These are phyloP conservation scores for Tolypeutes matacus DNA, from an alignment of 2,797 vertebrate species.

Conservation along the genomic window DNA sequence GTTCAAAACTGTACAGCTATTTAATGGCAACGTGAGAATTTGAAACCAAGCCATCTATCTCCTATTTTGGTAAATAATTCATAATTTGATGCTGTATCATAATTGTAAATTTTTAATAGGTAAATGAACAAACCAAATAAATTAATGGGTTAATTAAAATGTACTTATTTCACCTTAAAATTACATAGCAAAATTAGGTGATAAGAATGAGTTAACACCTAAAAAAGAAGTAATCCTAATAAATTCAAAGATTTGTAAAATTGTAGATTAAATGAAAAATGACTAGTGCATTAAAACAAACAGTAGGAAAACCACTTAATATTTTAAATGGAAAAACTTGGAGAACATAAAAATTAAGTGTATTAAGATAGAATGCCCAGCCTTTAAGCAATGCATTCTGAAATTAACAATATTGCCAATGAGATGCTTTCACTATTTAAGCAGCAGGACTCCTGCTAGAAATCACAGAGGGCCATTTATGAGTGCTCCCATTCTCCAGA, in stretches of 20 bases:
- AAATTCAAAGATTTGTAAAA: neutral
- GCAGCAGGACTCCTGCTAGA: neutral
- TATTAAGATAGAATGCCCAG: neutral
- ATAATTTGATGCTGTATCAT: neutral
- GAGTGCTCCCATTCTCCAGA: neutral
- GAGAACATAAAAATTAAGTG: neutral
- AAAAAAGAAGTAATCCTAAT: neutral
- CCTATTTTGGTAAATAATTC: neutral
- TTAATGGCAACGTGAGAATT: slow-evolving; percentile 29
- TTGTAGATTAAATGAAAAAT: neutral
- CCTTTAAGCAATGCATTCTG: neutral
- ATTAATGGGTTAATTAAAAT: neutral
- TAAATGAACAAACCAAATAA: neutral
- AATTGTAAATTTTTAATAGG: neutral
- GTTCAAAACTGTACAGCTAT: neutral
- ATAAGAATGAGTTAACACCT: neutral
- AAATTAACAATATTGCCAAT: neutral
- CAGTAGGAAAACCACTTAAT: neutral
- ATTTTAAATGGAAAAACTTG: neutral
- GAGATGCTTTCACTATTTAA: neutral
- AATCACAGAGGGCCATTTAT: neutral
- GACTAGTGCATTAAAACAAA: neutral
- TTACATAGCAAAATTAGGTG: slow-evolving; percentile 4
- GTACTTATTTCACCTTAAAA: neutral
- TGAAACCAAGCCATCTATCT: neutral